Evolutionary conservation across 1,140 invertebrate species (phyloP).

Genomic region (Brachionus calyciflorus): DNA sequence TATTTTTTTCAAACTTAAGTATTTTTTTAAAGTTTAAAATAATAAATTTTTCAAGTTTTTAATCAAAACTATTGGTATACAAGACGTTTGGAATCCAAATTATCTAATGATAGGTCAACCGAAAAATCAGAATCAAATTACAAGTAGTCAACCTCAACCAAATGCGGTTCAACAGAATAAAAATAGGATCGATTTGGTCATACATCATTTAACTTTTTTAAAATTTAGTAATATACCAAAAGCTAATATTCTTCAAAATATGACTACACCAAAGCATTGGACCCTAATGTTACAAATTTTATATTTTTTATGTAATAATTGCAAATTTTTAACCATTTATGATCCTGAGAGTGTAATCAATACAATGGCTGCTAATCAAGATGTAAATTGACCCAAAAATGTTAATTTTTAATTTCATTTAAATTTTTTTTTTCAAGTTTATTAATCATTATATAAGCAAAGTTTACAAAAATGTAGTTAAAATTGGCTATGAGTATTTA

Average conservation of each 20-base stretch:
- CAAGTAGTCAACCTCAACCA: background rate
- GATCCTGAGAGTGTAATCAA: background rate
- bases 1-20: background rate
- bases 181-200: constrained; percentile 23
- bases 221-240: constrained; percentile 5
- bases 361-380: background rate
- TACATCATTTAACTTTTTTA: constrained; percentile 33
- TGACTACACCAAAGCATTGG: constrained; percentile 44
- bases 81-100: constrained; percentile 35
- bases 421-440: background rate
- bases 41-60: constrained; percentile 10
- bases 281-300: constrained; percentile 25
- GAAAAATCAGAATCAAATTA: constrained; percentile 18
- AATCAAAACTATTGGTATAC: constrained; percentile 17
- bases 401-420: background rate
- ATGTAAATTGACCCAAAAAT: background rate
- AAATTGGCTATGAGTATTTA: background rate
- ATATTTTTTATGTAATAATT: constrained; percentile 29
- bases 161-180: constrained; percentile 31
- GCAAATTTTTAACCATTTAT: background rate
- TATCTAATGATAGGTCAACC: background rate
- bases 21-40: background rate
- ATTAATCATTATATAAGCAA: background rate
- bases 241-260: constrained; percentile 6
- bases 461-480: background rate